Base-by-base conservation (phyloP, 2,888 invertebrate genomes). In the Dioctria linearis region DNA sequence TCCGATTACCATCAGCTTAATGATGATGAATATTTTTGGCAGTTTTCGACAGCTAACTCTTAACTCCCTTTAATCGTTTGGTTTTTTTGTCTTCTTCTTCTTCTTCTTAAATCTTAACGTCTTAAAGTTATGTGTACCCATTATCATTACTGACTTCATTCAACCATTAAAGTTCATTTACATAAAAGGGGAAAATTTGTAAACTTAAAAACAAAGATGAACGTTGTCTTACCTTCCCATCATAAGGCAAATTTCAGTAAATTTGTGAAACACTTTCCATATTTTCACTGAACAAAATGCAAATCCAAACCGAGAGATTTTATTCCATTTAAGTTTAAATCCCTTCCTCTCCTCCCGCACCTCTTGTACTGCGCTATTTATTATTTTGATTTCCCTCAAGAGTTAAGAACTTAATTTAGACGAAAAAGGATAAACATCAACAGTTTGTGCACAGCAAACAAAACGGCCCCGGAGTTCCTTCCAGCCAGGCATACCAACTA, bases 391-490 rank as follows among this genome's bases (percentile, higher is more conserved):
- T 69, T 51, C 51, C 69, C 69, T 5, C 4, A 54, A 39, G 25
- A 51, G 69, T 51, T 51, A 49, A 69, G 69, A 46, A 69, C 51
- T 51, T 69, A 51, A 51, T 69, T 69, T 69, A 46, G 69, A 49
- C 51, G 39, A n/a, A 25, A 37, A 67, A 67, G 49, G 49, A 67
- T 69, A 69, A 69, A 69, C 49, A 69, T 37, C 46, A 69, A 49
- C 69, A 69, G 69, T 51, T 46, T 69, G 51, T 43, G 25, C 25
- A 49, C 51, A 46, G 69, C 11, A 51, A 69, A 69, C 37, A 69
- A 6, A n/a, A 9, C 46, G 11, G 67, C 49, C 43, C 49, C 43
- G 6, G 8, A 13, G 8, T 25, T 67, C 46, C 37, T 67, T 40
- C 39, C 43, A 67, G 43, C 13, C 43, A 39, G n/a, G 54, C 54